These are phyloP conservation scores for Mechanitis messenoides DNA, from an alignment of 2,888 invertebrate genomes.

Conservation along the genomic window DNA sequence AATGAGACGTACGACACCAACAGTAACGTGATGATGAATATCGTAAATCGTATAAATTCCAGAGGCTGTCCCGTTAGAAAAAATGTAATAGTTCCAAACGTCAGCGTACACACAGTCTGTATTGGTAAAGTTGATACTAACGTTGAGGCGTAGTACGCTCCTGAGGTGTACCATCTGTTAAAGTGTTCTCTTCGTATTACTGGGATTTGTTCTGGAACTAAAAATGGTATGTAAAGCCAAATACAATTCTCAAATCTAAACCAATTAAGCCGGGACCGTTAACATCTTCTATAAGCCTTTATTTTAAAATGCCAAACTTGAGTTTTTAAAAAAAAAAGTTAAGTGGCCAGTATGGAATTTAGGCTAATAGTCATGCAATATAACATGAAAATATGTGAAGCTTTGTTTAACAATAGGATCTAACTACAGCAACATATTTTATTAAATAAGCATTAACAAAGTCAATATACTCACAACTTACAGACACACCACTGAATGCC, in stretches of 20 bases:
- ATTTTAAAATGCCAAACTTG: no score
- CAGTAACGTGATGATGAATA: conserved; percentile 83
- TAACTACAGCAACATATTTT: no score
- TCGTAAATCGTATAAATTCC: conserved; percentile 82
- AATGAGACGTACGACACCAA: conserved; percentile 90
- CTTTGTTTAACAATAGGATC: no score
- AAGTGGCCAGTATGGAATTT: no score
- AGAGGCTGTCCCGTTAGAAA: conserved; percentile 90
- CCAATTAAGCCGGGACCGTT: no score
- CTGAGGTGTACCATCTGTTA: conserved; percentile 92
- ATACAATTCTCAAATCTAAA: background rate
- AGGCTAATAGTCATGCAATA: no score
- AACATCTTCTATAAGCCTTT: no score
- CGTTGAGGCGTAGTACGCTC: conserved; percentile 87
- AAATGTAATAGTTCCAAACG: conserved; percentile 88
- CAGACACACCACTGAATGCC: conserved; percentile 91
- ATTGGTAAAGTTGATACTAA: conserved; percentile 88
- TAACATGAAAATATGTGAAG: no score
- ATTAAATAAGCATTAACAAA: background rate
- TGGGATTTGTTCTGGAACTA: conserved; percentile 90
- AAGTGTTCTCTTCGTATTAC: conserved; percentile 89
- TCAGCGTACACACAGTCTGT: conserved; percentile 84
- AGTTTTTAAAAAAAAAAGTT: no score
- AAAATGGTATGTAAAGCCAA: conserved; percentile 17
- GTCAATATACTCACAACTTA: conserved; percentile 65